These are phyloP conservation scores for Micoletzkya japonica DNA, from an alignment of 2,888 invertebrate genomes.

Conservation along the genomic window DNA sequence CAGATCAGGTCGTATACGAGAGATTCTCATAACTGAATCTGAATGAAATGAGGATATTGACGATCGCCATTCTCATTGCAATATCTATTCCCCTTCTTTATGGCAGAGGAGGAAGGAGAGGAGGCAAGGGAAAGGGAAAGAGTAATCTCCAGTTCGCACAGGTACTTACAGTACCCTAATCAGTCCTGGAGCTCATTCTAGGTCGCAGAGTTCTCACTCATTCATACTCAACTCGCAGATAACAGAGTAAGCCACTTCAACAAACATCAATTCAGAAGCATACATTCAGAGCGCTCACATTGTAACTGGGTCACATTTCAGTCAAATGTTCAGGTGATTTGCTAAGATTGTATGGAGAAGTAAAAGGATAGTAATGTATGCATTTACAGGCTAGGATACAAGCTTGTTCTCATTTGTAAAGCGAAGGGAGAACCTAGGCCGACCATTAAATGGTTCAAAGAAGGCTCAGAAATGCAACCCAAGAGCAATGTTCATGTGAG, in stretches of 20 bases:
- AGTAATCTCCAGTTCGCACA: constrained; percentile 63
- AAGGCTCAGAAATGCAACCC: constrained; percentile 83
- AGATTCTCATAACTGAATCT: background rate
- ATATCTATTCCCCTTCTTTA: constrained; percentile 27
- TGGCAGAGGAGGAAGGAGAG: constrained; percentile 54
- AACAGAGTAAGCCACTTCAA: constrained; percentile 50
- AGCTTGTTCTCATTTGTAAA: constrained; percentile 87
- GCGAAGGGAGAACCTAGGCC: constrained; percentile 87
- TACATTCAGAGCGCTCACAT: constrained; percentile 60
- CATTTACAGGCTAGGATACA: constrained; percentile 76
- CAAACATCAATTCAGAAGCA: background rate
- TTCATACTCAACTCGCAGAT: constrained; percentile 55
- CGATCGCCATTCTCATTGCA: background rate
- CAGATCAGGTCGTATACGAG: too few species aligned
- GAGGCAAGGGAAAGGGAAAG: constrained; percentile 57
- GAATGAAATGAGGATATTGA: background rate
- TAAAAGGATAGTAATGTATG: background rate
- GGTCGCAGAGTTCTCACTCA: constrained; percentile 62
- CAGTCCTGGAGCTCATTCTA: background rate
- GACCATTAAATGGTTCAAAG: constrained; percentile 92
- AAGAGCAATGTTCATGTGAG: constrained; percentile 61
- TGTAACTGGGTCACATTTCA: constrained; percentile 61
- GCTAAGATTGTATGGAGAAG: constrained; percentile 4
- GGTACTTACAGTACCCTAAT: background rate
- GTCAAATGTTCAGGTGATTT: constrained; percentile 44